Conservation (phyloP, 37 sponge, comb jelly and placozoan species). For the Petrosia ficiformis region DNA sequence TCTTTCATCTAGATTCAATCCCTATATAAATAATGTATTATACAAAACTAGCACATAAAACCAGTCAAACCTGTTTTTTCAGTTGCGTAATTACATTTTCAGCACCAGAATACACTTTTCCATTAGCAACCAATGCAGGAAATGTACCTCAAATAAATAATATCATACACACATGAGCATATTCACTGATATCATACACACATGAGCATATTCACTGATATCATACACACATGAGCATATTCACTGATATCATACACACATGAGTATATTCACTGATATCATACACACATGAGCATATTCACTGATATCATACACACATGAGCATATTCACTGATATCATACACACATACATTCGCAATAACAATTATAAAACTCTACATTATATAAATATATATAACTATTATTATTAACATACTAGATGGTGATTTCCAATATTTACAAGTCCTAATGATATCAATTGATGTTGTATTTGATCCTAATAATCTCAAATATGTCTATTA, state of each 20-base stretch:
- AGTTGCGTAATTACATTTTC: constrained; percentile 33
- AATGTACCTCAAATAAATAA: not conserved
- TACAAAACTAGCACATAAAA: not conserved
- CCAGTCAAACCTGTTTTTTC: constrained; percentile 25
- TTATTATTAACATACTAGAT: constrained; percentile 1
- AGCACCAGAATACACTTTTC: not conserved
- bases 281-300: too few relatives aligned
- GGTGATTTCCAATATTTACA: constrained; percentile 33
- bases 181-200: too few relatives aligned
- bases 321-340: too few relatives aligned
- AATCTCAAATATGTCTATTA: not conserved
- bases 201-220: too few relatives aligned
- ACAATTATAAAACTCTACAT: constrained; percentile 4
- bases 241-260: too few relatives aligned
- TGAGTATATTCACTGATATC: too few relatives aligned
- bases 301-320: too few relatives aligned
- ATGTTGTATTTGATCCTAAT: too few relatives aligned
- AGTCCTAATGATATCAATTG: not conserved
- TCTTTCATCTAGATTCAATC: constrained; percentile 23
- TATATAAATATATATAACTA: not conserved
- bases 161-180: too few relatives aligned
- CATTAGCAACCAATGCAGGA: not conserved
- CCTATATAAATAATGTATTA: constrained; percentile 15
- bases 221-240: too few relatives aligned
- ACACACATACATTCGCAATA: constrained; percentile 12